phyloP scores from a whole-genome alignment of 2,113 vertebrate genomes.

The Rallus limicola region DNA sequence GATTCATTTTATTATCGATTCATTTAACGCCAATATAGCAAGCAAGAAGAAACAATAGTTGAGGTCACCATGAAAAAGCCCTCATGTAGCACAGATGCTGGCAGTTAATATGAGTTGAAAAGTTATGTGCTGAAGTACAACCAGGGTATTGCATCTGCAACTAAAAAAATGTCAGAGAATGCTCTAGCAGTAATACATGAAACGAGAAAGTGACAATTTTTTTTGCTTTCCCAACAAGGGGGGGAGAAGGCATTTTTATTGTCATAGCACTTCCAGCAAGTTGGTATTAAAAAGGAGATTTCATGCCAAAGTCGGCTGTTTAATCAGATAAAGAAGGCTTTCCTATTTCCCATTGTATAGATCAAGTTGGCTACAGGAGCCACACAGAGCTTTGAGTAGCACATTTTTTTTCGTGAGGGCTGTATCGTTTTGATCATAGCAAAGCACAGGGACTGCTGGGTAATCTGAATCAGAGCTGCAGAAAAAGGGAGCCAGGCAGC shows the following conservation, averaged over 20 bases:
- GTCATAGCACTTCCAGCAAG: constrained; percentile 53
- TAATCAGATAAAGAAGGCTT: constrained; percentile 64
- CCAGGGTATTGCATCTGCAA: not conserved
- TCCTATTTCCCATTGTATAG: constrained; percentile 64
- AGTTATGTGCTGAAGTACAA: constrained; percentile 18
- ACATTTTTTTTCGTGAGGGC: constrained; percentile 35
- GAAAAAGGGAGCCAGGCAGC: constrained; percentile 55
- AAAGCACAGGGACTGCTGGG: constrained; percentile 50
- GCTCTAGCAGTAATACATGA: not conserved
- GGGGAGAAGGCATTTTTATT: constrained; percentile 23
- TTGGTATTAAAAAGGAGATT: constrained; percentile 58
- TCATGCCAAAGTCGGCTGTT: constrained; percentile 58
- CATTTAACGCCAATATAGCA: not conserved
- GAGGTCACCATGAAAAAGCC: not conserved
- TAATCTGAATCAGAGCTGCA: constrained; percentile 50
- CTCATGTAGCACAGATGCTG: not conserved
- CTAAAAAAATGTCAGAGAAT: not conserved
- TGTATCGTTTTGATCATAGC: constrained; percentile 61
- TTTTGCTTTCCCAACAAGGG: constrained; percentile 41
- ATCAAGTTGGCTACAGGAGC: constrained; percentile 55
- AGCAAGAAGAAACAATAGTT: not conserved
- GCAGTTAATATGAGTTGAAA: not conserved
- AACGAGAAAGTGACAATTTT: not conserved
- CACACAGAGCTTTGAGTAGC: constrained; percentile 65
- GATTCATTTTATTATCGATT: not conserved